These are phyloP conservation scores for Esox masquinongy DNA, from an alignment of 2,797 vertebrate genomes.

Conservation along the genomic window DNA sequence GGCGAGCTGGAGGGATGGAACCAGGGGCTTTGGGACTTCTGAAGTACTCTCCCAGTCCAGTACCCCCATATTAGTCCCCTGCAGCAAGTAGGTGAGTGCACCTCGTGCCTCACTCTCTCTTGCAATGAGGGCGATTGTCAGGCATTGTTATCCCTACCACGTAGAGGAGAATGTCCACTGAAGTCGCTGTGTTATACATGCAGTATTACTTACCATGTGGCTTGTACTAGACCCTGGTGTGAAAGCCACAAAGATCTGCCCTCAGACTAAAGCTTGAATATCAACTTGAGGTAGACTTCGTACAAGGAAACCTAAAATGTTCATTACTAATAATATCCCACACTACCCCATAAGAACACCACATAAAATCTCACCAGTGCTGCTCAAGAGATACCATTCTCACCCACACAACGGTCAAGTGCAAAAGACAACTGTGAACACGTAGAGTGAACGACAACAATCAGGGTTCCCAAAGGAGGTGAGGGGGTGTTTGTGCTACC, in stretches of 20 bases:
- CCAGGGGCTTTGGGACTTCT: not conserved
- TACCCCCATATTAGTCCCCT: not conserved
- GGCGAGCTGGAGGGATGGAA: slow-evolving; percentile 5
- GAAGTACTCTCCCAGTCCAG: not conserved
- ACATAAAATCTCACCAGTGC: not conserved
- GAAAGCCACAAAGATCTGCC: not conserved
- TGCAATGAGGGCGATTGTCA: not conserved
- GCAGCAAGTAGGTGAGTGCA: slow-evolving; percentile 5
- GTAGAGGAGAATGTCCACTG: not conserved
- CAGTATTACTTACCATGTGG: not conserved
- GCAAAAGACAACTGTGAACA: not conserved
- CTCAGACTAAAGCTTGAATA: not conserved
- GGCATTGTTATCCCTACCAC: not conserved
- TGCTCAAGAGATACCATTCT: not conserved
- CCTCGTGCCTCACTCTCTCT: not conserved
- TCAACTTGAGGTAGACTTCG: not conserved
- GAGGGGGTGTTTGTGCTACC: not conserved
- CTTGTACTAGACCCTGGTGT: not conserved
- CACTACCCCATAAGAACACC: not conserved
- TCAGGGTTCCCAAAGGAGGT: not conserved
- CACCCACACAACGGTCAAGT: not conserved
- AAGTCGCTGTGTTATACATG: not conserved
- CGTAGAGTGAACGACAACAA: not conserved
- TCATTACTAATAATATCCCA: not conserved
- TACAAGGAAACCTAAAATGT: not conserved